Percentiles rank a stretch among this genome's conserved stretches.
Evolutionary conservation across 2,888 invertebrate species (phyloP).

Genomic region (Tethea ocularis): DNA sequence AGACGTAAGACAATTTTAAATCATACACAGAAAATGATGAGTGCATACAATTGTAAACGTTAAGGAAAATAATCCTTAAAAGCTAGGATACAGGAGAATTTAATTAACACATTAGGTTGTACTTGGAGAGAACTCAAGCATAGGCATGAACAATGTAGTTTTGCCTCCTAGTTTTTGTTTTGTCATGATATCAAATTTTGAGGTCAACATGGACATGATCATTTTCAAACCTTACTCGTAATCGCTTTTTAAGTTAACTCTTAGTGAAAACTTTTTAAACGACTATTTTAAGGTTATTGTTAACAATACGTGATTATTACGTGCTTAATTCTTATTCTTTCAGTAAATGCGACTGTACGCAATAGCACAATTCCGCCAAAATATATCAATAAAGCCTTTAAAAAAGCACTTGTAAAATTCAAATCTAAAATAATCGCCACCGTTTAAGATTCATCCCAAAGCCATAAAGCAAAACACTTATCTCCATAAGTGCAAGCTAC

Average conservation of each 20-base stretch:
- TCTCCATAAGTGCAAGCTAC: background rate
- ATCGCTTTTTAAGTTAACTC: too few species aligned
- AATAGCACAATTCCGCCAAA: too few species aligned
- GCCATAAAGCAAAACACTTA: background rate
- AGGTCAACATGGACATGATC: background rate
- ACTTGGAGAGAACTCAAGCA: background rate
- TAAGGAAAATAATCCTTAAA: background rate
- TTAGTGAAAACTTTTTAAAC: too few species aligned
- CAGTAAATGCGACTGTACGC: too few species aligned
- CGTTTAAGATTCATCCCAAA: background rate
- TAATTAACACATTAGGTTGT: background rate
- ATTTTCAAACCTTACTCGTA: background rate
- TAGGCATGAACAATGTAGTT: too few species aligned
- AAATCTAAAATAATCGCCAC: background rate
- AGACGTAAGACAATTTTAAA: background rate
- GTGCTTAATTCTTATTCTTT: too few species aligned
- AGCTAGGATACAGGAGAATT: background rate
- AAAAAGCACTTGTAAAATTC: background rate
- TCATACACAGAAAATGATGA: background rate
- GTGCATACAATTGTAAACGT: background rate
- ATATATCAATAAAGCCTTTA: background rate
- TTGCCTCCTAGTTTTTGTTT: background rate
- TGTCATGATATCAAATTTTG: background rate
- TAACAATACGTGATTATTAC: too few species aligned
- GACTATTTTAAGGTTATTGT: too few species aligned